Conservation (phyloP, 2,113 vertebrate species). For the Argyrosomus japonicus region DNA sequence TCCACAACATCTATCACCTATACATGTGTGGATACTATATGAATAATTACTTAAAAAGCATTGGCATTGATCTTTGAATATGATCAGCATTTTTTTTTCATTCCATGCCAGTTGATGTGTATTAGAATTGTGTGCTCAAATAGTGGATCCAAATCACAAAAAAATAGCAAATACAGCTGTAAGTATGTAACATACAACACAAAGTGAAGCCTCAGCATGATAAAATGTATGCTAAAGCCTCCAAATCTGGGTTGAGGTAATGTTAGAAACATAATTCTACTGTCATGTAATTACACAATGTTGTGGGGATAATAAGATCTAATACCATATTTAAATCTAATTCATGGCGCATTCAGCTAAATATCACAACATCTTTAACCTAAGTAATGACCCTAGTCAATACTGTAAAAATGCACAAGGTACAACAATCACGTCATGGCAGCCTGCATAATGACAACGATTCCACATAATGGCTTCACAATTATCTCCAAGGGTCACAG, state of each 20-base stretch:
- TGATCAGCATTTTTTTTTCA: too few relatives aligned
- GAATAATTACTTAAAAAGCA: too few relatives aligned
- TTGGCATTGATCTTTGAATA: neutral
- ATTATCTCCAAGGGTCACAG: constrained; percentile 66
- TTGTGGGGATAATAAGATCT: neutral
- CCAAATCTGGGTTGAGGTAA: neutral
- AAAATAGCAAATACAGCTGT: neutral
- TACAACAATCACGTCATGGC: constrained; percentile 24
- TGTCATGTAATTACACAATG: constrained; percentile 1
- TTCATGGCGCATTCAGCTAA: constrained; percentile 3
- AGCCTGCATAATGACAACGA: constrained; percentile 47
- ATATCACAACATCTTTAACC: constrained; percentile 17
- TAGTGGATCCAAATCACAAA: neutral
- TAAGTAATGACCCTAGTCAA: constrained; percentile 1
- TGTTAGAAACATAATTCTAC: neutral
- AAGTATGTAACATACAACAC: neutral
- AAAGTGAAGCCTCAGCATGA: neutral
- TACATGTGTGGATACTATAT: too few relatives aligned
- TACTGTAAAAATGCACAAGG: constrained; percentile 11
- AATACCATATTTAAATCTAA: neutral
- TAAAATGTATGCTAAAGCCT: neutral
- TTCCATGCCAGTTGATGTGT: neutral
- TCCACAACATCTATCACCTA: too few relatives aligned
- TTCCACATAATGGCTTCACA: constrained; percentile 53
- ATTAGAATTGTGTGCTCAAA: too few relatives aligned